Evolutionary conservation across 2,797 vertebrate species (phyloP).

Genomic region (Crocodylus rhombifer): DNA sequence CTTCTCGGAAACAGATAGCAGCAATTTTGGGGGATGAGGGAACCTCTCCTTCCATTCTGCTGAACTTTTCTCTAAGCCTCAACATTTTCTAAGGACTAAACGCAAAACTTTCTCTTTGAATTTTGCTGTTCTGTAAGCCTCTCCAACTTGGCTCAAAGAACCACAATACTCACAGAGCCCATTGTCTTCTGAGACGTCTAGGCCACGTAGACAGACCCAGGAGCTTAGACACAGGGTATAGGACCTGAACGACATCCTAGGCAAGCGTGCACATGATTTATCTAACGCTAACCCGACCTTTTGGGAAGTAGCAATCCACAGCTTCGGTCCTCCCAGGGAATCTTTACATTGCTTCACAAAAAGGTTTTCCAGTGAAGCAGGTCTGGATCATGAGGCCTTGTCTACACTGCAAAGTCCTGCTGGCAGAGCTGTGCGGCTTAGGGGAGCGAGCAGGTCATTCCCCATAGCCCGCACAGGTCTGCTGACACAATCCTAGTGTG

Average conservation of each 20-base stretch:
- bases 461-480: too few species aligned
- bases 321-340: background rate
- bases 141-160: conserved; percentile 18
- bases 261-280: background rate
- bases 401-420: too few species aligned
- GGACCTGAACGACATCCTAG: background rate
- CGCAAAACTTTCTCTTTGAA: conserved; percentile 36
- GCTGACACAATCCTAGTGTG: too few species aligned
- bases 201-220: background rate
- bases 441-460: too few species aligned
- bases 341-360: background rate
- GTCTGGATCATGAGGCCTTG: background rate
- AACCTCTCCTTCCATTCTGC: background rate
- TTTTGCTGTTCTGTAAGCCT: conserved; percentile 30
- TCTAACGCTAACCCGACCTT: background rate
- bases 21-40: background rate
- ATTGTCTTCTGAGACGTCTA: conserved; percentile 16
- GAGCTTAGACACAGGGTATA: background rate
- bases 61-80: conserved; percentile 43
- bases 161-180: conserved; percentile 47
- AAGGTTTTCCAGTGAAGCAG: background rate
- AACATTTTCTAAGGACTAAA: conserved; percentile 33
- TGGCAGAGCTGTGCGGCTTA: too few species aligned
- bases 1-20: background rate
- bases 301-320: background rate